Conservation (phyloP, 2,797 vertebrate genomes). For the Phalloptychus januarius region DNA sequence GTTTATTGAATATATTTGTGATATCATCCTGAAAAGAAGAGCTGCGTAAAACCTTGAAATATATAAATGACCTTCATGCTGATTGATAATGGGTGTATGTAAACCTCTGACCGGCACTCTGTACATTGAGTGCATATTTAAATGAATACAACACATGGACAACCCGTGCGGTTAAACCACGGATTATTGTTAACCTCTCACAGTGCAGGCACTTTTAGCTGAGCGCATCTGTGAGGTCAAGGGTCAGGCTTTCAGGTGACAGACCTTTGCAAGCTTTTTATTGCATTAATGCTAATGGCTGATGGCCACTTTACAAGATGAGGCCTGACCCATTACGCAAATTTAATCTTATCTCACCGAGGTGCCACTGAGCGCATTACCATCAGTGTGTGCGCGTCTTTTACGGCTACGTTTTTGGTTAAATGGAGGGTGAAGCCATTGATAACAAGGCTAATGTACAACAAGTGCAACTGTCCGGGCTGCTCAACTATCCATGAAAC, state of each 20-base stretch:
- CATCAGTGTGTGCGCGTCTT: constrained; percentile 33
- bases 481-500: constrained; percentile 55
- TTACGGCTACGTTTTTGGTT: constrained; percentile 52
- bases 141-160: constrained; percentile 46
- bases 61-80: not conserved
- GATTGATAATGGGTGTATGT: not conserved
- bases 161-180: constrained; percentile 41
- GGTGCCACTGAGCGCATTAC: constrained; percentile 40
- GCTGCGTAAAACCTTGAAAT: not conserved
- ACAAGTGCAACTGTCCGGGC: constrained; percentile 41
- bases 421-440: constrained; percentile 64
- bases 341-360: constrained; percentile 59
- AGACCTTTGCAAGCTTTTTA: constrained; percentile 59
- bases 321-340: constrained; percentile 69
- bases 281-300: constrained; percentile 60
- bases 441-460: constrained; percentile 54
- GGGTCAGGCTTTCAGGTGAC: constrained; percentile 61
- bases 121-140: constrained; percentile 57
- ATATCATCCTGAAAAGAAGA: not conserved
- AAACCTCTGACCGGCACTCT: constrained; percentile 39
- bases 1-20: not conserved
- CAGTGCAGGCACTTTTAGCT: constrained; percentile 34
- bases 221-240: constrained; percentile 46
- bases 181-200: constrained; percentile 51
- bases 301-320: constrained; percentile 63